Evolutionary conservation across 1,140 invertebrate genomes (phyloP), one percentile per base, ranked within the genome.

Genomic region (Aphidius gifuensis): DNA sequence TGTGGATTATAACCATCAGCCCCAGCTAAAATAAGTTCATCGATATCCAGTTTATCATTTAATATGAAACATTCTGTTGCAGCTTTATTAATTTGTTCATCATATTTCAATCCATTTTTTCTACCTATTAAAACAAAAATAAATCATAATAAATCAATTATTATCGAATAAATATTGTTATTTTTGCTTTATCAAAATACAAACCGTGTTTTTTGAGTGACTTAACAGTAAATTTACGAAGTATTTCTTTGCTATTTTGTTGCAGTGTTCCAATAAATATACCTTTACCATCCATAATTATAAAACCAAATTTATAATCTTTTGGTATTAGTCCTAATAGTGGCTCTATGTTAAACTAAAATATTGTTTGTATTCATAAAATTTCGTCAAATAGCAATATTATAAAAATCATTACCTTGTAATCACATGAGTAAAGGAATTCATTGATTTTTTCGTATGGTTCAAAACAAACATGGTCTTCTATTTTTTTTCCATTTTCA

Each of bases 391-490:
- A 5, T 47, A 39, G 6, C 16, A 58, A n/a, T n/a, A 11, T 16
- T 38, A 49, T 47, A 4, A 23, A 3, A 8, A 16, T 6, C 53
- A 53, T 47, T 70, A 85, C 85, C 85, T 99, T 99, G 82, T 99
- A 99, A 85, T 99, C 98, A 82, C 98, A 99, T 62, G 99, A 86
- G 83, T 99, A 99, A 8, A 99, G 84, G 21, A 97, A 99, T 59
- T 97, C 99, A 83, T 99, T 99, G 76, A 99, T 99, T 64, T 98
- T 96, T 83, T 99, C 98, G 82, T 99, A 99, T 54, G 97, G 98
- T 83, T 99, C 97, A 84, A 99, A 99, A 85, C 99, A 97, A 73
- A 99, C 99, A 83, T 99, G 99, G 5, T 99, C 97, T 86, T 99
- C 99, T 83, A 99, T 99, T 79, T 99, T 97, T 82, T 99, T 99